A percentile compares a stretch with the other conserved stretches of the same genome.
phyloP scores from a whole-genome alignment of 2,113 vertebrate genomes.

The Odocoileus hemionus region DNA sequence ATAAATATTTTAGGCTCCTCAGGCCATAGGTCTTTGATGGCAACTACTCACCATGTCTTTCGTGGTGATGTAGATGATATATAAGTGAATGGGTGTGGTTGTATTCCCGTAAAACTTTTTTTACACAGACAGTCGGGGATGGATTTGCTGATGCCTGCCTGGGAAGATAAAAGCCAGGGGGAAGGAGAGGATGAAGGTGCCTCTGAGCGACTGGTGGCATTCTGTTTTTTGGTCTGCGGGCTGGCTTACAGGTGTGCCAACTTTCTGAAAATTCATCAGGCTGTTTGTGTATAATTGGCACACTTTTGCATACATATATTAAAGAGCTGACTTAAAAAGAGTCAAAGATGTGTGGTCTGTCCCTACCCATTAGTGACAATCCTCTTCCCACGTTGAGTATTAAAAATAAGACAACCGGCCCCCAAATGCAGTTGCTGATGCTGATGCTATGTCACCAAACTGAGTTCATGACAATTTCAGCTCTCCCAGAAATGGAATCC shows the following conservation, averaged over 20 bases:
- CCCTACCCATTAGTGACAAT: not conserved
- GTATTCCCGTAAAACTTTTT: conserved; percentile 20
- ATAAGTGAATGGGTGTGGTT: not conserved
- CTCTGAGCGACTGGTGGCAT: no score
- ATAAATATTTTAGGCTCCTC: not conserved
- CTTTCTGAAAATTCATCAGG: not conserved
- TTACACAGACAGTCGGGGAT: not conserved
- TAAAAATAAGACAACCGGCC: not conserved
- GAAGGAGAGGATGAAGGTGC: not conserved
- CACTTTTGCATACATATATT: not conserved
- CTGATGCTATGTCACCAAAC: not conserved
- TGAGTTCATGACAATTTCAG: not conserved
- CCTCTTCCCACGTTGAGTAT: not conserved
- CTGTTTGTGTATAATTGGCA: not conserved
- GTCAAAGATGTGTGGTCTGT: not conserved
- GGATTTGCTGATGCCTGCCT: not conserved
- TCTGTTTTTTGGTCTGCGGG: not conserved
- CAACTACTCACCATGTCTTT: not conserved
- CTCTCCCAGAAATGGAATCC: not conserved
- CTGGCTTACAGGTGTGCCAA: not conserved
- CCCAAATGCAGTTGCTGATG: not conserved
- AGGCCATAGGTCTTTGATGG: not conserved
- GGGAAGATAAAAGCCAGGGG: not conserved
- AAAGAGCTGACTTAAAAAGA: not conserved
- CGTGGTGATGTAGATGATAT: not conserved